Evolutionary conservation across 2,113 vertebrate species (phyloP), one percentile per base, ranked within the genome.

Genomic region (Chiloscyllium plagiosum): DNA sequence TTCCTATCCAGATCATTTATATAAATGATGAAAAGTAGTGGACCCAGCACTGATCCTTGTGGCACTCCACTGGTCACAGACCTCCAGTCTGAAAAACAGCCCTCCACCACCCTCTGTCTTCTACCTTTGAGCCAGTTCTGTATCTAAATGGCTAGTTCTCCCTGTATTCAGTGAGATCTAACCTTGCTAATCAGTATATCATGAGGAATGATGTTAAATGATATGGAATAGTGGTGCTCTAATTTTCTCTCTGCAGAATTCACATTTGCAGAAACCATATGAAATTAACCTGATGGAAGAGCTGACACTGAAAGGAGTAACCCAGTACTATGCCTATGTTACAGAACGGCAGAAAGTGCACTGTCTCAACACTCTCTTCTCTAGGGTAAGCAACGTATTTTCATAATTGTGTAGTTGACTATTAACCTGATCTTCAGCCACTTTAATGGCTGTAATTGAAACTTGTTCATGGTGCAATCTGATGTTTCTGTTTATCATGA

Each of bases 271-370:
- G 97, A 99, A 99, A 97, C 99, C 99, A 89, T 99, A 99, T 0
- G 99, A 99, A 98, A 99, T 99, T 97, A 99, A 99, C 97, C 98
- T 99, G 96, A 99, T 99, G 99, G 99, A 99, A 97, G 99, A 99
- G 97, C 98, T 99, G 96, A 99, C 99, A 22, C 97, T 99, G 98
- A 99, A 99, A 97, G 99, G 99, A 96, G 99, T 99, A 97, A 99
- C 99, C 96, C 99, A 99, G 97, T 99, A 99, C 98, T 99, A 99
- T 15, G 99, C 99, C 96, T 99, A 99, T 86, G 99, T 99, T 96
- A 99, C 99, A 22, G 99, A 99, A 97, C 98, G 99, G 97, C 99
- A 99, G 97, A 99, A 99, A 97, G 99, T 99, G 80, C 99, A 99
- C 97, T 99, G 99, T 98, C 99, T 99, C 97, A 99, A 99, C 97